Evolutionary conservation across 2,113 vertebrate species (phyloP), one percentile per base, ranked within the genome.

Genomic region (Maccullochella peelii): DNA sequence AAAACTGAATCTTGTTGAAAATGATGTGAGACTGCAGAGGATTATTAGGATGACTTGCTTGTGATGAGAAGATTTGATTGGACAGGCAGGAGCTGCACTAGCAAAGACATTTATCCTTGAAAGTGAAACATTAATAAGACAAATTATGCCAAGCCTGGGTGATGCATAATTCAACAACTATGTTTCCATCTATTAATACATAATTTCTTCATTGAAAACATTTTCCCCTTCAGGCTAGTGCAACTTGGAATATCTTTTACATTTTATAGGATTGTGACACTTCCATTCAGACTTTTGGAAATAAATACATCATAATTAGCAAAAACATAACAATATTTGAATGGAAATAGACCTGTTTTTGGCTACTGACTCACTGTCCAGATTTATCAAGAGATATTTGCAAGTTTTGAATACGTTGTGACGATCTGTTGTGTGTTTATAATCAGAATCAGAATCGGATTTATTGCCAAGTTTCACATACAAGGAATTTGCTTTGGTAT

Each of bases 101-200:
- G n/a, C 52, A 57, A 72, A 36, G 77, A 81, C 63, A 63, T 88
- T 82, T 78, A 67, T 58, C 44, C 59, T 50, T 30, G 38, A 57
- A 68, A 73, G 55, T 79, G 61, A 84, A 86, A 77, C 83, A 86
- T 77, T 87, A 79, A 84, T 81, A 73, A 65, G 82, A 70, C 54
- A 77, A 84, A 80, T 83, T 57, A 58, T 82, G 20, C 73, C 57
- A 47, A 73, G 80, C n/a, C 50, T 59, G n/a, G 47, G 8, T 7
- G 23, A 80, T 88, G 65, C 90, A 90, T 90, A 68, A 90, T 90
- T 84, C 76, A 91, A 55, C 59, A 47, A 30, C 76, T 65, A 23
- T 78, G 63, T 81, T 80, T 75, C 57, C 33, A 58, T 87, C 66
- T 75, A 77, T 85, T 74, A 77, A 77, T 83, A 67, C 8, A 62